phyloP scores from a whole-genome alignment of 2,888 invertebrate species.

The Drosophila mulleri region DNA sequence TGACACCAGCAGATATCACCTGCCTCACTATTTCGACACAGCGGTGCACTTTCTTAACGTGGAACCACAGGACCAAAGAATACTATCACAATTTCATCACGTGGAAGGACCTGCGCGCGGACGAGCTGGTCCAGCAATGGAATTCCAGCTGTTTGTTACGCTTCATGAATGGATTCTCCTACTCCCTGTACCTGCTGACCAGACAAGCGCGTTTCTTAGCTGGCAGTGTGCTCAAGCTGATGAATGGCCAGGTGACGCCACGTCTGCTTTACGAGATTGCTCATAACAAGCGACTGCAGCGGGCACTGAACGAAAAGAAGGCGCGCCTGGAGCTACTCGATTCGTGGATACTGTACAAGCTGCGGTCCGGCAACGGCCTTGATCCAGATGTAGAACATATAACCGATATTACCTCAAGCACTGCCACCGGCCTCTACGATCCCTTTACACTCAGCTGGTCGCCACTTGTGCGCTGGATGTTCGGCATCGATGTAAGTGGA shows the following conservation, averaged over 20 bases:
- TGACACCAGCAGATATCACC: conserved; percentile 89
- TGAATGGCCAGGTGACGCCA: conserved; percentile 93
- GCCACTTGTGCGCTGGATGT: conserved; percentile 87
- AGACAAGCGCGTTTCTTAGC: conserved; percentile 92
- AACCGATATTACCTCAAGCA: conserved; percentile 95
- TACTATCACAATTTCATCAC: conserved; percentile 94
- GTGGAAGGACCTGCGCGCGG: conserved; percentile 95
- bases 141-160: conserved; percentile 91
- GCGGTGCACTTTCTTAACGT: conserved; percentile 92
- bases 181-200: conserved; percentile 90
- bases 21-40: conserved; percentile 94
- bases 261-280: conserved; percentile 92
- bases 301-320: conserved; percentile 88
- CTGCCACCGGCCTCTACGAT: conserved; percentile 96
- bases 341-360: conserved; percentile 95
- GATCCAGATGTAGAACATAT: conserved; percentile 86
- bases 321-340: conserved; percentile 95
- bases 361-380: conserved; percentile 85
- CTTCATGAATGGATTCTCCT: conserved; percentile 85
- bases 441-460: conserved; percentile 96
- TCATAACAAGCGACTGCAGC: conserved; percentile 89
- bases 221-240: conserved; percentile 93
- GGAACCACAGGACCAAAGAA: conserved; percentile 91
- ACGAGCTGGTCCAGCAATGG: conserved; percentile 90
- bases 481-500: conserved; percentile 87